These are phyloP conservation scores for Otolemur crassicaudatus DNA, from an alignment of 2,797 vertebrate genomes.

Conservation along the genomic window DNA sequence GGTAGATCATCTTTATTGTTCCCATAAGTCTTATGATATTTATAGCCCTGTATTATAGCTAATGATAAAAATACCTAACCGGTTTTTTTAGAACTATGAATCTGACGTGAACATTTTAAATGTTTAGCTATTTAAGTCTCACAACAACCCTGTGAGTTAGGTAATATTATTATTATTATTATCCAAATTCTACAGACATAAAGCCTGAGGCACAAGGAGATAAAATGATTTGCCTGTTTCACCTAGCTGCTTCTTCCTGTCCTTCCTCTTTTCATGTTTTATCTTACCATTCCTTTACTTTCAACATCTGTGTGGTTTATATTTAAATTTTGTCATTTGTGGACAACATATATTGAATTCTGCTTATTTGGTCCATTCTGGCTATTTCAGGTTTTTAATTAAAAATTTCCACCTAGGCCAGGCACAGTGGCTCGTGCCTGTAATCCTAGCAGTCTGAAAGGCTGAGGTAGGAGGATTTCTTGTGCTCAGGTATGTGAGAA, in stretches of 20 bases:
- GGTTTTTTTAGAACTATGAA: not conserved
- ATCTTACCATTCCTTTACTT: not conserved
- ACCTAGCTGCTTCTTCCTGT: not conserved
- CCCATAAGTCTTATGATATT: not conserved
- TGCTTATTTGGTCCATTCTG: not conserved
- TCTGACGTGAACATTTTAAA: not conserved
- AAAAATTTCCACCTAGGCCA: too few species aligned
- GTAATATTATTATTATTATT: not conserved
- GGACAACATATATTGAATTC: not conserved
- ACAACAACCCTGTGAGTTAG: not conserved
- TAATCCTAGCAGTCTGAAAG: too few species aligned
- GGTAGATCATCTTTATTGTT: not conserved
- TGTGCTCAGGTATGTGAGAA: too few species aligned
- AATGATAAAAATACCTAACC: not conserved
- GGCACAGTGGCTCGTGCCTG: too few species aligned
- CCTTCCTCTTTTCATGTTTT: not conserved
- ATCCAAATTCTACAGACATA: not conserved
- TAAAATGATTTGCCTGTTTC: not conserved
- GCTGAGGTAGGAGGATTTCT: too few species aligned
- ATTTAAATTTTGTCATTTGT: not conserved
- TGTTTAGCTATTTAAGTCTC: not conserved
- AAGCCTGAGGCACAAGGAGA: not conserved
- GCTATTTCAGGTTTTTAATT: not conserved
- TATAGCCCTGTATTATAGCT: not conserved
- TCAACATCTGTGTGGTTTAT: not conserved